A percentile compares a stretch with the other conserved stretches of the same genome.
These are phyloP conservation scores for Phenganax stokvisi DNA, from an alignment of 92 coral and sea anemone genomes.

Conservation along the genomic window DNA sequence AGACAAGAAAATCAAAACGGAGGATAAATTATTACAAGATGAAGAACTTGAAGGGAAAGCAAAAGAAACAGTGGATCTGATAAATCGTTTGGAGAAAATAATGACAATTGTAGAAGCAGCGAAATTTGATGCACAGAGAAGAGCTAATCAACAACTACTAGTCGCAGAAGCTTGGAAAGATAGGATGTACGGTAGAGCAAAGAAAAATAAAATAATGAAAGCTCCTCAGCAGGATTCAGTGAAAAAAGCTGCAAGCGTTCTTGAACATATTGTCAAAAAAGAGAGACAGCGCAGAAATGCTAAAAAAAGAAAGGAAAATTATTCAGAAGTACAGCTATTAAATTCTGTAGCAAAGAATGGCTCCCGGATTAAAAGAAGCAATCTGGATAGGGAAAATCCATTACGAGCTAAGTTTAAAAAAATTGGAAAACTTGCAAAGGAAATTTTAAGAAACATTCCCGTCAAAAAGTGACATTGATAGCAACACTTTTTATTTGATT, in stretches of 20 bases:
- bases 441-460: constrained; percentile 7
- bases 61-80: constrained; percentile 63
- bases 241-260: background rate
- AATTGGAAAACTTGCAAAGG: constrained; percentile 5
- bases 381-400: background rate
- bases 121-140: constrained; percentile 72
- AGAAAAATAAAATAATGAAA: background rate
- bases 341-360: background rate
- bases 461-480: background rate
- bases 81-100: constrained; percentile 76
- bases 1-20: constrained; percentile 5
- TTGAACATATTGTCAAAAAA: constrained; percentile 7
- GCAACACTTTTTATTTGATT: too few species aligned
- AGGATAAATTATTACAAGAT: constrained; percentile 61
- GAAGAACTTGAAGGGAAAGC: constrained; percentile 70
- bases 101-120: constrained; percentile 89
- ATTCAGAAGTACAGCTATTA: background rate
- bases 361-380: background rate
- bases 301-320: background rate
- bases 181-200: constrained; percentile 26
- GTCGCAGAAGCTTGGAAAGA: constrained; percentile 36
- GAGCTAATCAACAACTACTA: constrained; percentile 63
- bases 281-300: background rate
- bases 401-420: background rate
- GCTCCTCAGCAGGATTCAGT: constrained; percentile 2